phyloP scores from a whole-genome alignment of 2,113 vertebrate genomes.

The Neolamprologus sp. region DNA sequence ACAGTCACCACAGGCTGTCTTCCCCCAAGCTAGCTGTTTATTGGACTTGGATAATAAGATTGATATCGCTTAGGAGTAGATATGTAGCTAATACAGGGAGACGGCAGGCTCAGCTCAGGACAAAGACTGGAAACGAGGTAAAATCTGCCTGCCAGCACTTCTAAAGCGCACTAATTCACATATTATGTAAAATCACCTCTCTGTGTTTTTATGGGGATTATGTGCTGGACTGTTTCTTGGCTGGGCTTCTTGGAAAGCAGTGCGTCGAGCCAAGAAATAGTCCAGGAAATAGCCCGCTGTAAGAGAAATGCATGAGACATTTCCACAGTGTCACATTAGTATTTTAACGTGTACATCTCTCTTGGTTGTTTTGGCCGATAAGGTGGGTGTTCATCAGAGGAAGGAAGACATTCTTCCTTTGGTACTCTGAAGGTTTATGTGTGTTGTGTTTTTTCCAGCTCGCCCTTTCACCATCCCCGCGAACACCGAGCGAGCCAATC shows the following conservation, averaged over 20 bases:
- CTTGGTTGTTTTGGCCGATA: neutral
- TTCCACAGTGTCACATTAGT: neutral
- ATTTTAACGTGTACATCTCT: neutral
- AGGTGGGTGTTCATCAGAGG: neutral
- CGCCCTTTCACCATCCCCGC: conserved; percentile 90
- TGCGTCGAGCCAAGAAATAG: neutral
- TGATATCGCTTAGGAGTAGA: neutral
- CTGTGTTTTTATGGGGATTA: neutral
- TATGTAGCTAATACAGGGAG: neutral
- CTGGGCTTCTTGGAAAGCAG: neutral
- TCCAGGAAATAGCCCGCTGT: neutral
- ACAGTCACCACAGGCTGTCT: neutral
- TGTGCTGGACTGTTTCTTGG: neutral
- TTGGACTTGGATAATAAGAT: neutral
- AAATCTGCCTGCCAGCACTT: neutral
- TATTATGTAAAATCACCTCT: neutral
- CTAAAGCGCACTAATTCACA: neutral
- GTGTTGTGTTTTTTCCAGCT: conserved; percentile 68
- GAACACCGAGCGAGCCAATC: conserved; percentile 89
- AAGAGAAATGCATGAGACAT: neutral
- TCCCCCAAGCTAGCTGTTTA: neutral
- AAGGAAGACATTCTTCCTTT: neutral
- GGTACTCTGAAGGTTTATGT: neutral
- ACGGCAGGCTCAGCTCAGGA: neutral
- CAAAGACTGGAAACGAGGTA: neutral